Conservation (phyloP, 2,888 invertebrate species). For the Smittia sp. region DNA sequence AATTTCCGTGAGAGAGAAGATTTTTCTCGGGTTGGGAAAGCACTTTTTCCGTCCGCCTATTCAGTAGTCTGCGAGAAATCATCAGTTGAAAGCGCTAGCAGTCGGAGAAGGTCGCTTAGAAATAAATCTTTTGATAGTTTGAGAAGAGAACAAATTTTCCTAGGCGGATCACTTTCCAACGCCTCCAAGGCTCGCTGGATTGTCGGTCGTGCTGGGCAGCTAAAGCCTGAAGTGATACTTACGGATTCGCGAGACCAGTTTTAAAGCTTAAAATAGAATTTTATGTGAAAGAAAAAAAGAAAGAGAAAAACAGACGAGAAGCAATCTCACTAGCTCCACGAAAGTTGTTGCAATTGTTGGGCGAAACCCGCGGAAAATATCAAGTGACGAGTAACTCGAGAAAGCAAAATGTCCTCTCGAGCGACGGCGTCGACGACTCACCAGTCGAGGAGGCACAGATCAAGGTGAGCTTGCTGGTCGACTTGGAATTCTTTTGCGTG, state of each 20-base stretch:
- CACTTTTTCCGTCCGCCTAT: slow-evolving; percentile 31
- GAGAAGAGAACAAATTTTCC: neutral
- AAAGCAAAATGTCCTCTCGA: slow-evolving; percentile 33
- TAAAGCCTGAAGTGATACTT: neutral
- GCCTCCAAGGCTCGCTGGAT: slow-evolving; percentile 3
- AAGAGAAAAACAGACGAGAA: slow-evolving; percentile 8
- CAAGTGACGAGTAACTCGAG: neutral
- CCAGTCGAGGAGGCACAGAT: slow-evolving; percentile 34
- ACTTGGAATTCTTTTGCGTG: no score
- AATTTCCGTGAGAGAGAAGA: slow-evolving; percentile 34
- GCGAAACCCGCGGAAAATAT: neutral
- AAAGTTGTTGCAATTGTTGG: neutral
- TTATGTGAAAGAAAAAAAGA: slow-evolving; percentile 7
- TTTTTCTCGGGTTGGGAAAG: slow-evolving; percentile 31
- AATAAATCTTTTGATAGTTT: slow-evolving; percentile 16
- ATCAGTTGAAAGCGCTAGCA: slow-evolving; percentile 15
- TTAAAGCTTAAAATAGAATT: slow-evolving; percentile 40
- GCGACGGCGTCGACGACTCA: slow-evolving; percentile 30
- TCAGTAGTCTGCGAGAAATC: slow-evolving; percentile 38
- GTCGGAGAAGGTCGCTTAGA: neutral
- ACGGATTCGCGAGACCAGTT: slow-evolving; percentile 22
- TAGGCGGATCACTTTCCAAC: slow-evolving; percentile 34
- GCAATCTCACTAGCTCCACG: slow-evolving; percentile 1
- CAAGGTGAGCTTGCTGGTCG: no score
- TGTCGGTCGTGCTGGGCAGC: neutral